Conservation (phyloP, 2,797 vertebrate genomes). For the Pseudochromis fuscus region DNA sequence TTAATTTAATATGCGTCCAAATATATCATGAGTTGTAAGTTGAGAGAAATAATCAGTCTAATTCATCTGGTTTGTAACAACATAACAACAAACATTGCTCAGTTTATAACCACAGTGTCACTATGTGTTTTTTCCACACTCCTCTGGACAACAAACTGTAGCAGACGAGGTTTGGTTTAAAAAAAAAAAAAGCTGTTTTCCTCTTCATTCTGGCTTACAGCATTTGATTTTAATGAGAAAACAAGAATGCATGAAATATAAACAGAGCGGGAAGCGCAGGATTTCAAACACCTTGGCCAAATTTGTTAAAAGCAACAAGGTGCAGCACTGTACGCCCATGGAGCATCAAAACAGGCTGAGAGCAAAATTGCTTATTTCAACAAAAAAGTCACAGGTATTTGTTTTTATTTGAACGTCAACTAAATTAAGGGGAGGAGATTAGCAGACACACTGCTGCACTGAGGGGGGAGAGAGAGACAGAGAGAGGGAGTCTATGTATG, state of each 20-base stretch:
- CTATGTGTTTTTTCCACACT: conserved; percentile 56
- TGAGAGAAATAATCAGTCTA: no score
- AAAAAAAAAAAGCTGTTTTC: conserved; percentile 62
- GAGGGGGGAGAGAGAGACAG: conserved; percentile 23
- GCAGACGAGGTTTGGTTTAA: conserved; percentile 59
- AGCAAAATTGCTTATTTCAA: conserved; percentile 77
- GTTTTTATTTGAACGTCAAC: conserved; percentile 76
- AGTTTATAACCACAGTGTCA: conserved; percentile 19
- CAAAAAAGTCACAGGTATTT: conserved; percentile 76
- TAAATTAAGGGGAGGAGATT: conserved; percentile 79
- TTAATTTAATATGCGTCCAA: not conserved
- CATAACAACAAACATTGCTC: conserved; percentile 27
- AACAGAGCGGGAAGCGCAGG: conserved; percentile 59
- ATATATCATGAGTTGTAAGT: not conserved
- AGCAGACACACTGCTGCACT: conserved; percentile 53
- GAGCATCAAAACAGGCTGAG: conserved; percentile 65
- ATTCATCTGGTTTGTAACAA: conserved; percentile 14
- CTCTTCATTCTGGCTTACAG: conserved; percentile 75
- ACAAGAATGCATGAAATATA: conserved; percentile 68
- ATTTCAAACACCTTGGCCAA: conserved; percentile 65
- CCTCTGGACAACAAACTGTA: conserved; percentile 55
- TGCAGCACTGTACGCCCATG: conserved; percentile 37
- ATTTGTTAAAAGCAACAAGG: conserved; percentile 61
- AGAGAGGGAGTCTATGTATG: conserved; percentile 38
- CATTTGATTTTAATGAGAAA: conserved; percentile 84